phyloP scores from a whole-genome alignment of 2,888 invertebrate genomes.

The Invenusta paracnida region DNA sequence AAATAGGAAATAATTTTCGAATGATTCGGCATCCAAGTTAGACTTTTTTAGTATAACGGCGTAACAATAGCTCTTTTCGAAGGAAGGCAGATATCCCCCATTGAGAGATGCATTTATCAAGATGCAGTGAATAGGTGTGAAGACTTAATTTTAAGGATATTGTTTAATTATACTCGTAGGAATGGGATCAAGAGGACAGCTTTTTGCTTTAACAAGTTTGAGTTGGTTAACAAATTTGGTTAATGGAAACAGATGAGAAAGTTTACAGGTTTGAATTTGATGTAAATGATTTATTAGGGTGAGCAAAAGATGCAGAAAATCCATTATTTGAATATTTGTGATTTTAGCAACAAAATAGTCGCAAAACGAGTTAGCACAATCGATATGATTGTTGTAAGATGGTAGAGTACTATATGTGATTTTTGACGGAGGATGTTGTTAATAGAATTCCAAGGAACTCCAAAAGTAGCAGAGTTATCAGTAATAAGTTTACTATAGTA shows the following conservation, averaged over 20 bases:
- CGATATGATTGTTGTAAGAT: constrained; percentile 9
- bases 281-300: background rate
- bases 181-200: constrained; percentile 5
- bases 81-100: background rate
- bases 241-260: constrained; percentile 7
- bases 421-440: constrained; percentile 14
- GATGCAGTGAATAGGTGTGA: background rate
- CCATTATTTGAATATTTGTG: constrained; percentile 2
- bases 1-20: constrained; percentile 16
- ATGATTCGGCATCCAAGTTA: background rate
- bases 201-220: constrained; percentile 12
- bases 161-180: background rate
- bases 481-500: constrained; percentile 22
- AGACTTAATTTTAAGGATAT: background rate
- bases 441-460: constrained; percentile 18
- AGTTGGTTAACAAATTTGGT: background rate
- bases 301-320: background rate
- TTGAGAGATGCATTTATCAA: constrained; percentile 5
- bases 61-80: background rate
- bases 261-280: constrained; percentile 5
- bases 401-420: constrained; percentile 9
- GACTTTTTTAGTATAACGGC: background rate
- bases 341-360: constrained; percentile 4
- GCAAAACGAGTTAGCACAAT: constrained; percentile 13
- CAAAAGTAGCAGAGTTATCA: background rate